Conservation (phyloP, 2,888 invertebrate genomes). For the Philonicus albiceps region DNA sequence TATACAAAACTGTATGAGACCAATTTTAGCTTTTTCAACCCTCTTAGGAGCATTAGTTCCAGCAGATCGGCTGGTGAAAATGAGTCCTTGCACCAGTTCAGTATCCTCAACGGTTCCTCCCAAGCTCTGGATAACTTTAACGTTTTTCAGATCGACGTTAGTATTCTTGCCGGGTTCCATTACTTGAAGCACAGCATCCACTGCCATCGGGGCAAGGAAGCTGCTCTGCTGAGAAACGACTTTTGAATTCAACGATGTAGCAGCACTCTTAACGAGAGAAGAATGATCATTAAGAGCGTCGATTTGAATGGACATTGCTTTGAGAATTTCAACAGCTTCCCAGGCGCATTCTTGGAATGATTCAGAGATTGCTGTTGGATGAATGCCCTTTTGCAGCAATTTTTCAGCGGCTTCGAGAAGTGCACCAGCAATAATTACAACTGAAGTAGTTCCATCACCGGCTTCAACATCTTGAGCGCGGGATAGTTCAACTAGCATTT, state of each 20-base stretch:
- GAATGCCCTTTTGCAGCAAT: conserved; percentile 91
- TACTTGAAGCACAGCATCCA: conserved; percentile 88
- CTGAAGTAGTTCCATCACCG: conserved; percentile 99
- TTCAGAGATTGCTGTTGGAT: conserved; percentile 97
- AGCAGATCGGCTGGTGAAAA: conserved; percentile 88
- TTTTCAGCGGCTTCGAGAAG: conserved; percentile 94
- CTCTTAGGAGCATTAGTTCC: conserved; percentile 92
- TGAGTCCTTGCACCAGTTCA: conserved; percentile 92
- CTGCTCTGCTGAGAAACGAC: conserved; percentile 98
- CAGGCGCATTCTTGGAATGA: conserved; percentile 80
- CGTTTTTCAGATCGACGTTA: conserved; percentile 91
- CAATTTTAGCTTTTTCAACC: conserved; percentile 98
- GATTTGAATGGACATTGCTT: conserved; percentile 84
- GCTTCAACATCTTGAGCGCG: conserved; percentile 99
- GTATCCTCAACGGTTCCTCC: conserved; percentile 99
- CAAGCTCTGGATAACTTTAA: conserved; percentile 95
- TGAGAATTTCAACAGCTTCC: conserved; percentile 71
- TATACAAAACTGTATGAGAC: conserved; percentile 98
- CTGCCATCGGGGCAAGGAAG: conserved; percentile 94
- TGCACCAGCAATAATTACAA: conserved; percentile 96
- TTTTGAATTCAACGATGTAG: conserved; percentile 97
- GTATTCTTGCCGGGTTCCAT: conserved; percentile 70
- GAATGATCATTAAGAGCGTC: conserved; percentile 82
- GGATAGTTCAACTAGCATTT: conserved; percentile 98
- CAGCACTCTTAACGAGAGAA: conserved; percentile 91